Evolutionary conservation across 2,888 invertebrate genomes (phyloP).

Genomic region (Pegoplata infirma): DNA sequence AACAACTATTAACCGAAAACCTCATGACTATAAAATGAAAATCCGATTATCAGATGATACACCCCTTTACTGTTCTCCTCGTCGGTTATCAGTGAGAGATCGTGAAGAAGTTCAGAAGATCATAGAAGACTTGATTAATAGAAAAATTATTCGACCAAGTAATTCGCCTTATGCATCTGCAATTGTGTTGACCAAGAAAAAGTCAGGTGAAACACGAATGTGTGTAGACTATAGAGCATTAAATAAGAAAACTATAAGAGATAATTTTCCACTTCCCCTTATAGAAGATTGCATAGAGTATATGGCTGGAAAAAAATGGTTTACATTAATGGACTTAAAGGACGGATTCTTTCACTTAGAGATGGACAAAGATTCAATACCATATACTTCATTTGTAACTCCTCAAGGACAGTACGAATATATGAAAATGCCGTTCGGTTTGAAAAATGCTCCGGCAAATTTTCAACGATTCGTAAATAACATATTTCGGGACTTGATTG

Average conservation of each 20-base stretch:
- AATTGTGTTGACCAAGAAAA: background rate
- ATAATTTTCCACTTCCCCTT: constrained; percentile 27
- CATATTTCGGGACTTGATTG: background rate
- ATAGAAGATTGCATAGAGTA: constrained; percentile 10
- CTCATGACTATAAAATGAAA: background rate
- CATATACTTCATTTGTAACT: constrained; percentile 21
- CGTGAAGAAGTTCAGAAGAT: too few species aligned
- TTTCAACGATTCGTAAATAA: constrained; percentile 6
- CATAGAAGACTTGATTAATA: background rate
- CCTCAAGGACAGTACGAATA: constrained; percentile 24
- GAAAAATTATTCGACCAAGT: background rate
- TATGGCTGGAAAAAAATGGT: constrained; percentile 17
- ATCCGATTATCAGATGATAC: background rate
- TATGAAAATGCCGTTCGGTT: constrained; percentile 14
- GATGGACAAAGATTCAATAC: constrained; percentile 10
- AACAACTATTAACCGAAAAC: too few species aligned
- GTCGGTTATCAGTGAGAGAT: too few species aligned
- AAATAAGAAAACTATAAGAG: background rate
- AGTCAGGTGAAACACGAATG: background rate
- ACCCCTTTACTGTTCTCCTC: background rate
- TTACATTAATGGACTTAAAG: constrained; percentile 10
- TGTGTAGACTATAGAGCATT: constrained; percentile 3
- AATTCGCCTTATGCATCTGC: constrained; percentile 11
- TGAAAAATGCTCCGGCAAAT: constrained; percentile 12
- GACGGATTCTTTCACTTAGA: constrained; percentile 9